Evolutionary conservation across 2,113 vertebrate genomes (phyloP).

Genomic region (Serinus canaria): DNA sequence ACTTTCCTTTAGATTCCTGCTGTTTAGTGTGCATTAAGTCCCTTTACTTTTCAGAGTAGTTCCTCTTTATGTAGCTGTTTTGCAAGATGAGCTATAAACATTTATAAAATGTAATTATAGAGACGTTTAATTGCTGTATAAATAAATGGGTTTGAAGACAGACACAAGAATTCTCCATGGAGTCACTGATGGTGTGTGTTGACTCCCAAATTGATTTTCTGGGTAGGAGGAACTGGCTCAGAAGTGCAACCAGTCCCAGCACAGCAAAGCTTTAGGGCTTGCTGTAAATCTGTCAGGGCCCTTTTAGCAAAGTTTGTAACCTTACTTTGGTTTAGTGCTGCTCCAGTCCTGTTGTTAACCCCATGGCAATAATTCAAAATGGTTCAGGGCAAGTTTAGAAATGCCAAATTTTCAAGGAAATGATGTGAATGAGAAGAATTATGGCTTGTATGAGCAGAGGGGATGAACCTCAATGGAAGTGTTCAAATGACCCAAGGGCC

Average conservation of each 20-base stretch:
- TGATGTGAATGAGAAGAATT: background rate
- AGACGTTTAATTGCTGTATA: background rate
- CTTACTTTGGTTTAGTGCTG: background rate
- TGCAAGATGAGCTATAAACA: background rate
- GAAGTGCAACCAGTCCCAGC: constrained; percentile 8
- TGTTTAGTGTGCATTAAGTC: background rate
- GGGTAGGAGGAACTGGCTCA: background rate
- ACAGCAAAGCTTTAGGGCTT: constrained; percentile 6
- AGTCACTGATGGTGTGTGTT: constrained; percentile 1
- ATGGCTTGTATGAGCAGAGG: background rate
- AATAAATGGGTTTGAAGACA: constrained; percentile 1
- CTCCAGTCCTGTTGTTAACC: background rate
- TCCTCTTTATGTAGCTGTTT: background rate
- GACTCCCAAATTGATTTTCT: constrained; percentile 20
- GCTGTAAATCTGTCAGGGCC: constrained; percentile 39
- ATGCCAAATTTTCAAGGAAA: background rate
- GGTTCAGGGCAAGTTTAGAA: background rate
- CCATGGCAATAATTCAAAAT: background rate
- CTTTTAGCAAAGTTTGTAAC: constrained; percentile 49
- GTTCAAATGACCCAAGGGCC: background rate
- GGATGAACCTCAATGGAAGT: background rate
- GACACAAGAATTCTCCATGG: background rate
- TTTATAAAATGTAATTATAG: background rate
- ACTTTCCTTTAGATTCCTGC: background rate
- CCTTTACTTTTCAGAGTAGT: background rate